Evolutionary conservation across 2,797 vertebrate genomes (phyloP).

Genomic region (Anolis apletophallus): DNA sequence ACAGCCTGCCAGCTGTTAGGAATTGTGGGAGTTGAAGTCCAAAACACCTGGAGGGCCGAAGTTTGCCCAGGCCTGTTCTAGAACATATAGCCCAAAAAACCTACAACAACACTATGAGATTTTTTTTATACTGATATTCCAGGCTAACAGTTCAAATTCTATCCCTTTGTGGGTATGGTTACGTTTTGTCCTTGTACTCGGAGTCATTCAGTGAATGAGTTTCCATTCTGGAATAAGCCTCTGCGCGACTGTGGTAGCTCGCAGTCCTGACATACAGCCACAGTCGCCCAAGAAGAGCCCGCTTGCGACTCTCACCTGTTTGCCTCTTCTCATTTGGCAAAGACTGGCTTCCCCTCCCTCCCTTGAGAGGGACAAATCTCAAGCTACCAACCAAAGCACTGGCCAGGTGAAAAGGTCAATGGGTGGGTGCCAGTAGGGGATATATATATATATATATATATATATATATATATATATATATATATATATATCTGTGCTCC

Average conservation of each 20-base stretch:
- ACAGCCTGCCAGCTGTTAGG: no score
- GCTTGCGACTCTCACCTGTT: not conserved
- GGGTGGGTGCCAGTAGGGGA: conserved; percentile 43
- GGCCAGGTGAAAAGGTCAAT: conserved; percentile 63
- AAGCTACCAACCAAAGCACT: conserved; percentile 29
- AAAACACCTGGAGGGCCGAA: no score
- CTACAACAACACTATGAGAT: no score
- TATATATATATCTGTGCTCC: conserved; percentile 34
- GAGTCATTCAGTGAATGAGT: not conserved
- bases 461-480: no score
- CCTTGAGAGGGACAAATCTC: not conserved
- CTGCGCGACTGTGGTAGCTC: not conserved
- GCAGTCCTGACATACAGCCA: not conserved
- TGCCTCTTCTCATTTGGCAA: not conserved
- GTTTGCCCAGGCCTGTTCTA: no score
- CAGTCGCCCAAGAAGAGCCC: not conserved
- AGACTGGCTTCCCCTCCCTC: not conserved
- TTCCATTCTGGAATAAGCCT: not conserved
- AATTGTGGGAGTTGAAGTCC: no score
- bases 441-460: no score
- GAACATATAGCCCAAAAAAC: no score
- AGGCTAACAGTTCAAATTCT: no score
- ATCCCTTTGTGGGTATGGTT: no score
- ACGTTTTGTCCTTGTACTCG: no score
- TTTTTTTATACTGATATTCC: no score